phyloP scores from a whole-genome alignment of 2,888 invertebrate genomes.

The Phymatocera aterrima region DNA sequence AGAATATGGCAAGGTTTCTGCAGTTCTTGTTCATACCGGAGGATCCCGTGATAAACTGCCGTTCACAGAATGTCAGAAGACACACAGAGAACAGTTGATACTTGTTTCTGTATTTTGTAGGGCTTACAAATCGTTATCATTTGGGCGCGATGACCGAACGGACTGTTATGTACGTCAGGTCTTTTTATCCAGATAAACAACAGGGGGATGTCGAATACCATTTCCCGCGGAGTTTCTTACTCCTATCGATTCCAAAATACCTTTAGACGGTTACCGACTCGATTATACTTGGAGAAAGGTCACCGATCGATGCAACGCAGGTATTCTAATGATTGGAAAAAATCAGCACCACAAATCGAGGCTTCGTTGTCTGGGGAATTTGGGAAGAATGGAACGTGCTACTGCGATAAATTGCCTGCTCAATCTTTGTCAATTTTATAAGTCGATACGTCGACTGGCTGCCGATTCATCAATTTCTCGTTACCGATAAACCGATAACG shows the following conservation, averaged over 20 bases:
- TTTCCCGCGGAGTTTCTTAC: neutral
- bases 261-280: neutral
- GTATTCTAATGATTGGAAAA: neutral
- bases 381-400: neutral
- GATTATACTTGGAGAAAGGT: neutral
- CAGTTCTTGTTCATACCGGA: neutral
- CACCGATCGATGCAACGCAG: neutral
- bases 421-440: conserved; percentile 9
- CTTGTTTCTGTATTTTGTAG: conserved; percentile 17
- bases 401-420: neutral
- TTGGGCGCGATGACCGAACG: neutral
- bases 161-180: neutral
- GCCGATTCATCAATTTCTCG: neutral
- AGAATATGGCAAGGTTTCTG: neutral
- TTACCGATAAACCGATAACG: too few relatives aligned
- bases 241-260: neutral
- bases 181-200: conserved; percentile 15
- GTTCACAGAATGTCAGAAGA: neutral
- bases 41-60: neutral
- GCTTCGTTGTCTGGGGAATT: neutral
- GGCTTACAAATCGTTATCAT: conserved; percentile 12
- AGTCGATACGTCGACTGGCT: conserved; percentile 9
- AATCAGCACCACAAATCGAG: too few relatives aligned
- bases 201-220: neutral
- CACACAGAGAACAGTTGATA: neutral